Evolutionary conservation across 1,140 invertebrate genomes (phyloP).

Genomic region (Colletes latitarsis): DNA sequence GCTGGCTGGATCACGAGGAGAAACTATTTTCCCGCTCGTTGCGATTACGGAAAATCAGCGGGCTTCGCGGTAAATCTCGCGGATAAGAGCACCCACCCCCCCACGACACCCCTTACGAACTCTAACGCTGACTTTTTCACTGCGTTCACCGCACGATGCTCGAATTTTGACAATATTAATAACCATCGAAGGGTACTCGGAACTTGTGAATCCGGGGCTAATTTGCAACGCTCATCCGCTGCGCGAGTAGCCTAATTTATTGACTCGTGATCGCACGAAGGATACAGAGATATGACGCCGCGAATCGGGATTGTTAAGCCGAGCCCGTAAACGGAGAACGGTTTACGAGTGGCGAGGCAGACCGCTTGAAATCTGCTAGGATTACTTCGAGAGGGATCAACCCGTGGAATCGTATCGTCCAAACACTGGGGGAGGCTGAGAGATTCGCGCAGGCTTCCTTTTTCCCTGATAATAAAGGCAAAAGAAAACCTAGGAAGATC

Average conservation of each 20-base stretch:
- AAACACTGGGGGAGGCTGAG: not conserved
- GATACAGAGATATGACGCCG: slow-evolving; percentile 13
- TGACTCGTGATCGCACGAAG: slow-evolving; percentile 27
- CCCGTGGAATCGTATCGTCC: not conserved
- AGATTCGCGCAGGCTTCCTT: not conserved
- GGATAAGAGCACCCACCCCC: not conserved
- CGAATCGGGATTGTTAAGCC: slow-evolving; percentile 27
- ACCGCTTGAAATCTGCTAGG: slow-evolving; percentile 20
- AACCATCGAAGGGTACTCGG: too few species aligned
- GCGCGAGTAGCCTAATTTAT: slow-evolving; percentile 16
- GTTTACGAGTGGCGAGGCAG: slow-evolving; percentile 7
- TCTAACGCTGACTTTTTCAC: too few species aligned
- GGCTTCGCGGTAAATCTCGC: slow-evolving; percentile 4
- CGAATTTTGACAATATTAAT: too few species aligned
- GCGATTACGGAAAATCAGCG: slow-evolving; percentile 36
- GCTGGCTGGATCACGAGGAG: not conserved
- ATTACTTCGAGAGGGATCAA: slow-evolving; percentile 14
- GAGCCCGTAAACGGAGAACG: slow-evolving; percentile 6
- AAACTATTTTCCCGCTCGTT: slow-evolving; percentile 22
- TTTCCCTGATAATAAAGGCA: not conserved
- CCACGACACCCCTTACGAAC: too few species aligned
- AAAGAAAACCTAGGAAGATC: too few species aligned
- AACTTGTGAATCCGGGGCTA: too few species aligned
- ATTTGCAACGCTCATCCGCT: too few species aligned
- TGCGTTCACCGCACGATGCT: too few species aligned